Evolutionary conservation across 1,140 invertebrate species (phyloP).

Genomic region (Dreissena polymorpha): DNA sequence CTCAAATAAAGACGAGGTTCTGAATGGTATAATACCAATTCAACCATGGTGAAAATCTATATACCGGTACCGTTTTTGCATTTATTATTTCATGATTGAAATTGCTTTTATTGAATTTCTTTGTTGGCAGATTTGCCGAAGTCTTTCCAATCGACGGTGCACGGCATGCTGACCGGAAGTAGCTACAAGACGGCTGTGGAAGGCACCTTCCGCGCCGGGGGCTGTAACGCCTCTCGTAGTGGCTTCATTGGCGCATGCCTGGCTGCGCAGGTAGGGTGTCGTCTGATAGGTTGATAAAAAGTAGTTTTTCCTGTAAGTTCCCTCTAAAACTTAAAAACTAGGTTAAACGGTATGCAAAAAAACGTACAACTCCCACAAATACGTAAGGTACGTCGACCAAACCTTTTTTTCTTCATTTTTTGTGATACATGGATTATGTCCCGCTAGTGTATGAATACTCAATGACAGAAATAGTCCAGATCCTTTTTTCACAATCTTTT

Average conservation of each 20-base stretch:
- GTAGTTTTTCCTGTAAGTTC: background rate
- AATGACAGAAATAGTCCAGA: too few species aligned
- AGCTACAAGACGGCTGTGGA: conserved; percentile 64
- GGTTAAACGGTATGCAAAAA: background rate
- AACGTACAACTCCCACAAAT: background rate
- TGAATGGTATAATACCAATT: too few species aligned
- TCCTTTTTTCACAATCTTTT: too few species aligned
- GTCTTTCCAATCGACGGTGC: conserved; percentile 71
- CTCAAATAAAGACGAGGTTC: too few species aligned
- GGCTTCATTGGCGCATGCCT: conserved; percentile 74
- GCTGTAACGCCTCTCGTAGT: conserved; percentile 70
- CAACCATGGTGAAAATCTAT: too few species aligned
- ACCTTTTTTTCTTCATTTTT: background rate
- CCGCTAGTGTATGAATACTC: background rate
- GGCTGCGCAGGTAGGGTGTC: conserved; percentile 70
- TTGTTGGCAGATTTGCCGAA: conserved; percentile 69
- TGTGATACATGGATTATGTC: background rate
- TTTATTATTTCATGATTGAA: too few species aligned
- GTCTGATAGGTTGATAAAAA: background rate
- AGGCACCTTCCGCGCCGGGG: conserved; percentile 72
- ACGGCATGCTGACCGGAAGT: conserved; percentile 64
- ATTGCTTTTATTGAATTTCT: too few species aligned
- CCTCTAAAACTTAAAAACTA: background rate
- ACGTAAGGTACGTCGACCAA: background rate
- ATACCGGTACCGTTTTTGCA: too few species aligned